Percentiles rank a stretch among this genome's conserved stretches.
Evolutionary conservation across 2,113 vertebrate genomes (phyloP).

Genomic region (Lophotis ruficrista): DNA sequence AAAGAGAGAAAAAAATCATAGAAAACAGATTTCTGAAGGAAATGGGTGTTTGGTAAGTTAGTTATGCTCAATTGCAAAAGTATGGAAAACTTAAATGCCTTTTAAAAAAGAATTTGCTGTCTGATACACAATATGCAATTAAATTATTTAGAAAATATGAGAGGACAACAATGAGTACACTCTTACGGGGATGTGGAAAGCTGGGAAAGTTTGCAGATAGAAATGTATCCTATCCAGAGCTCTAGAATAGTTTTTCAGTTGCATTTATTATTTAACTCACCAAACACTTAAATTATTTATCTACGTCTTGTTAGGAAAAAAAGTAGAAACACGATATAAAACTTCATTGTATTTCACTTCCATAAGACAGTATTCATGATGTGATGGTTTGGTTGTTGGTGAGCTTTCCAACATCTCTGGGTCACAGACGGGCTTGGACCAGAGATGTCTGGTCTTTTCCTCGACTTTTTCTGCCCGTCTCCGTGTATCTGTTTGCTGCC

Average conservation of each 20-base stretch:
- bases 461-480: background rate
- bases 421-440: rapidly evolving
- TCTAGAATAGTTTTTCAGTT: background rate
- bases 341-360: background rate
- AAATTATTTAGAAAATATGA: background rate
- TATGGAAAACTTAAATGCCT: background rate
- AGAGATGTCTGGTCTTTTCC: background rate
- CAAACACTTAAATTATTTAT: background rate
- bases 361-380: background rate
- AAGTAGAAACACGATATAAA: background rate
- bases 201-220: background rate
- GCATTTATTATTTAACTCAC: background rate
- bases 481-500: rapidly evolving
- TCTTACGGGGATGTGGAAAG: background rate
- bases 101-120: background rate
- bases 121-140: background rate
- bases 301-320: rapidly evolving
- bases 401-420: rapidly evolving
- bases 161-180: background rate
- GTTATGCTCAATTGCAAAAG: background rate
- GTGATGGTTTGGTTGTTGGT: background rate
- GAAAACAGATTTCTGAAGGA: background rate
- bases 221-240: background rate
- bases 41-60: background rate
- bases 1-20: background rate